Evolutionary conservation across 1,140 invertebrate genomes (phyloP), one percentile per base, ranked within the genome.

Genomic region (Ips nitidus): DNA sequence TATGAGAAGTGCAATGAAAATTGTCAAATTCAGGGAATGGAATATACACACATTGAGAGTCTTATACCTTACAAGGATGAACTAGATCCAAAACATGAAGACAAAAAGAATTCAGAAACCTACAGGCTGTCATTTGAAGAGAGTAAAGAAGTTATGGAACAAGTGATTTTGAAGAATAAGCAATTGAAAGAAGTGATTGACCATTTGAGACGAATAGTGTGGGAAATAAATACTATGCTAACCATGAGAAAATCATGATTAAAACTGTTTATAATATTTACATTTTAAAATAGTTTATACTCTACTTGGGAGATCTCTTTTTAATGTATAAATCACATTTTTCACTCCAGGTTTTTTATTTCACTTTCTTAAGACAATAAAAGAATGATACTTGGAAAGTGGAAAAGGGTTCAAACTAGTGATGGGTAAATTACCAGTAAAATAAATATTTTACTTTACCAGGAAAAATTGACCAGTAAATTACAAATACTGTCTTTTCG

Each of bases 141-240:
- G 76, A 89, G 90, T 73, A 88, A 88, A 78, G 83, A 84, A 70
- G 75, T 84, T 2, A 85, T 89, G 70, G 85, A 92, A 83, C 88
- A 91, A 87, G 89, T 97, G 2, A 85, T 91, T 57, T 79, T 92
- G 52, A 95, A 95, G 82, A 97, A 97, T 83, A 89, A 90, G 68
- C 94, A 97, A 76, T 81, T 98, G 2, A 95, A 97, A 80, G 94
- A 97, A 83, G 90, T 97, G 39, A 97, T 98, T 71, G 95, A 97
- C 80, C 91, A 94, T 76, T 83, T 97, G 59, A 84, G 95, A 71
- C 89, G 92, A 60, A 94, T 97, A 60, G 95, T 97, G 75, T 97
- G 94, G 89, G 95, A 97, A 83, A 96, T 97, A 41, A 98, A 97
- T 80, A 96, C 94, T 1, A 98, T 98, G 95, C 84, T 98, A 52